Evolutionary conservation across 2,888 invertebrate genomes (phyloP), one percentile per base, ranked within the genome.

Genomic region (Anorthoa munda): DNA sequence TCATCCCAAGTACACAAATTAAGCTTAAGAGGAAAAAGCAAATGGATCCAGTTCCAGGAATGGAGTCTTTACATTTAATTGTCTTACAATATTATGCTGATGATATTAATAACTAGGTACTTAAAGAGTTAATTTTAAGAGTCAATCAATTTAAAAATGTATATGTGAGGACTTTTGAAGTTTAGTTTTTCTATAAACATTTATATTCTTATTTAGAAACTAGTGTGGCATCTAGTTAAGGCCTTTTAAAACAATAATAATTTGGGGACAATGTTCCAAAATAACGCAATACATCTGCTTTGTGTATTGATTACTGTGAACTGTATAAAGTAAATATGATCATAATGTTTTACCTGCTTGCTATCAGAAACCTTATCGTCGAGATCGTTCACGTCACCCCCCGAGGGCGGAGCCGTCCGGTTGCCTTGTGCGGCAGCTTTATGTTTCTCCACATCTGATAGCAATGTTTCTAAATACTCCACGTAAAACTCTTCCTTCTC

Each of bases 401-500:
- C 95, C 84, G 91, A 94, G 94, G 96, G 95, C 94, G 94, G 96
- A 93, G 95, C 96, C 96, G 92, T 93, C 95, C 92, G 90, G 93
- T 92, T 92, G 80, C 90, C 90, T 80, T 96, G 95, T 72, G 96
- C 93, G 85, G 96, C 94, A 86, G 97, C 97, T 90, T 98, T 98
- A 91, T 98, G 98, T 89, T 98, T 98, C 91, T 98, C 98, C 15
- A 98, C 98, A 95, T 99, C 98, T 74, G 98, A 98, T 72, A 99
- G 94, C 83, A 99, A 94, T 82, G 98, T 97, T 92, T 99, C 98
- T 89, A 99, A 96, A 94, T 99, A 99, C 92, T 98, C 98, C 17
- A 99, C 98, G 91, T 99, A 99, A 90, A 98, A 98, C 91, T 98
- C 98, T 94, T 99, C 99, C 93, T 99, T 98, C 92, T 98, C 98